Evolutionary conservation across 2,888 invertebrate genomes (phyloP), one percentile per base, ranked within the genome.

Genomic region (Melinopterus prodromus): DNA sequence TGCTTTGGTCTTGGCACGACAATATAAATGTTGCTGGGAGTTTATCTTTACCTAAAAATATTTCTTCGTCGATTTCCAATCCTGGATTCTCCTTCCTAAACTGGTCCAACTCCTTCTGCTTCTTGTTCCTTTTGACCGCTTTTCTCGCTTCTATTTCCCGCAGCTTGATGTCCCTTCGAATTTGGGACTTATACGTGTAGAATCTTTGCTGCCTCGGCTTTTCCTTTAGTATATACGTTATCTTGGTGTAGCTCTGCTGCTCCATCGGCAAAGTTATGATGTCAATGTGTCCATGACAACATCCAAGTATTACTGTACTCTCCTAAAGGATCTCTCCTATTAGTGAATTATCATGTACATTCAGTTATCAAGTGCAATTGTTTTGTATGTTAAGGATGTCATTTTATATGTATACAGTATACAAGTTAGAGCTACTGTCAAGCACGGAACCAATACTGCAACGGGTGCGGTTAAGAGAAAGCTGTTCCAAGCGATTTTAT

Each of bases 71-170:
- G 16, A 93, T 91, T 81, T 92, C 91, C 26, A 93, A 83, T 0
- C 91, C 92, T 0, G 93, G 93, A 89, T 93, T 92, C 5, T 91
- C 91, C 72, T 87, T 88, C 83, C 89, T 90, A 0, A 93, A 83
- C 81, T 89, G 90, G 84, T 93, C 92, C 84, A 95, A 89, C 87
- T 94, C 93, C 14, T 90, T 90, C 70, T 90, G 81, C 88, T 93
- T 91, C 85, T 90, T 86, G 84, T 90, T 83, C 79, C 91, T 53
- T 88, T 93, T 90, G 84, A 89, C 87, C 78, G 90, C 87, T 87
- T 92, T 91, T 83, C 89, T 88, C 36, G 85, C 85, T 83, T 92
- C 91, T 36, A 91, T 92, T 80, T 92, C 91, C 76, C 89, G 89
- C 1, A 93, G 90, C 82, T 92, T 91, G n/a, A 92, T 87, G 76